These are phyloP conservation scores for Mustela nigripes DNA, from an alignment of 2,113 vertebrate species.

Conservation along the genomic window DNA sequence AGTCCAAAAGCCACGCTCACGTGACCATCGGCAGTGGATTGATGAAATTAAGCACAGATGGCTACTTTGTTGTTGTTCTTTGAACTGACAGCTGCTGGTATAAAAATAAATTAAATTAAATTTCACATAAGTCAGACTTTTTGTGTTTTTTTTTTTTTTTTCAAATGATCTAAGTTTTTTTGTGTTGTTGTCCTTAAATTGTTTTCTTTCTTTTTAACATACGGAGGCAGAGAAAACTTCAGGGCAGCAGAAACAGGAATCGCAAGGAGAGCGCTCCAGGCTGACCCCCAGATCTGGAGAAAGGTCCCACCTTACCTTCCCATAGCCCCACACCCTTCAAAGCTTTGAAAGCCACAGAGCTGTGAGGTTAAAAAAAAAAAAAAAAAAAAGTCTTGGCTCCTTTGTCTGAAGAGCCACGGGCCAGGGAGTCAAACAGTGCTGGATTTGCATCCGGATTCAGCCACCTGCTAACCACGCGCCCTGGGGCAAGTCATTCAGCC, in stretches of 20 bases:
- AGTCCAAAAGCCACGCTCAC: constrained; percentile 87
- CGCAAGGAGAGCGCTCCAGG: background rate
- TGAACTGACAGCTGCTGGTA: constrained; percentile 93
- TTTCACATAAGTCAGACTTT: constrained; percentile 91
- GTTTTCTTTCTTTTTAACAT: constrained; percentile 81
- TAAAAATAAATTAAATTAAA: constrained; percentile 94
- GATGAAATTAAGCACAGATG: constrained; percentile 92
- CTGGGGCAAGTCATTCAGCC: fast-evolving
- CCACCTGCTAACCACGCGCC: fast-evolving
- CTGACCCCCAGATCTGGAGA: constrained; percentile 9
- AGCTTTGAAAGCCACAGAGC: background rate
- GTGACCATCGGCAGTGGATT: constrained; percentile 89
- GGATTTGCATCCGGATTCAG: background rate
- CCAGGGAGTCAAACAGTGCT: background rate
- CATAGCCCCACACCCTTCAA: background rate
- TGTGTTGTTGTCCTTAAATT: constrained; percentile 81
- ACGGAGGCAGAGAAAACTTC: constrained; percentile 77
- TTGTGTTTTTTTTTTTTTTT: constrained; percentile 84
- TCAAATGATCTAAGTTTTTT: constrained; percentile 85
- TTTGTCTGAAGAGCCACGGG: background rate
- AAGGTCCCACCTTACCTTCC: fast-evolving
- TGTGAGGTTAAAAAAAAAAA: background rate
- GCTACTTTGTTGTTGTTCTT: constrained; percentile 92
- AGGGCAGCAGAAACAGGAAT: constrained; percentile 63
- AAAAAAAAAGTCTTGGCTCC: background rate